These are phyloP conservation scores for Turdus rufiventris DNA, from an alignment of 2,113 vertebrate species.

Conservation along the genomic window DNA sequence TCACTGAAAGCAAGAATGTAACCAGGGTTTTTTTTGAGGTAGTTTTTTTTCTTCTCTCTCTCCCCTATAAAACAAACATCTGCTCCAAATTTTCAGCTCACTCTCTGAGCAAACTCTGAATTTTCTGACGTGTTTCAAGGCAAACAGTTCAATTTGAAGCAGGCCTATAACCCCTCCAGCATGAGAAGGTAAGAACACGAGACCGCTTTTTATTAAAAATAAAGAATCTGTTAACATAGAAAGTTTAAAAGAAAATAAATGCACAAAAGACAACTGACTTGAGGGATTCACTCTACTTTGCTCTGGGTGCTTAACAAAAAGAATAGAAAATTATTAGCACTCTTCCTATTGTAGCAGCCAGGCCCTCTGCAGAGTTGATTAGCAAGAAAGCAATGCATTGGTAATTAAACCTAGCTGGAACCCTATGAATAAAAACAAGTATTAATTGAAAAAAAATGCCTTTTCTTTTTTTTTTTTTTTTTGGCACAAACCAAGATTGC, in stretches of 20 bases:
- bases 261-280: not conserved
- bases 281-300: not conserved
- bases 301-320: conserved; percentile 6
- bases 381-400: not conserved
- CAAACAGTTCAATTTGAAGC: conserved; percentile 15
- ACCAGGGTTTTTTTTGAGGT: not conserved
- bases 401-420: not conserved
- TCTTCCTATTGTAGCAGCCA: not conserved
- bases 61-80: conserved; percentile 56
- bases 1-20: not conserved
- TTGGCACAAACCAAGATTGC: not conserved
- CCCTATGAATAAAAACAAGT: not conserved
- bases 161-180: not conserved
- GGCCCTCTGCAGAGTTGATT: not conserved
- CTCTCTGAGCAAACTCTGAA: conserved; percentile 14
- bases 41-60: not conserved
- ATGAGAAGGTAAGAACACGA: not conserved
- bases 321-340: not conserved
- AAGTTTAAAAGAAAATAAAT: not conserved
- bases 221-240: not conserved
- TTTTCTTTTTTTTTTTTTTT: not conserved
- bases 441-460: not conserved
- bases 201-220: not conserved
- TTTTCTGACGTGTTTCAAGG: conserved; percentile 27
- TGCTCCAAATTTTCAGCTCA: conserved; percentile 54